Evolutionary conservation across 2,888 invertebrate genomes (phyloP), one percentile per base, ranked within the genome.

Genomic region (Drosophila emarginata): DNA sequence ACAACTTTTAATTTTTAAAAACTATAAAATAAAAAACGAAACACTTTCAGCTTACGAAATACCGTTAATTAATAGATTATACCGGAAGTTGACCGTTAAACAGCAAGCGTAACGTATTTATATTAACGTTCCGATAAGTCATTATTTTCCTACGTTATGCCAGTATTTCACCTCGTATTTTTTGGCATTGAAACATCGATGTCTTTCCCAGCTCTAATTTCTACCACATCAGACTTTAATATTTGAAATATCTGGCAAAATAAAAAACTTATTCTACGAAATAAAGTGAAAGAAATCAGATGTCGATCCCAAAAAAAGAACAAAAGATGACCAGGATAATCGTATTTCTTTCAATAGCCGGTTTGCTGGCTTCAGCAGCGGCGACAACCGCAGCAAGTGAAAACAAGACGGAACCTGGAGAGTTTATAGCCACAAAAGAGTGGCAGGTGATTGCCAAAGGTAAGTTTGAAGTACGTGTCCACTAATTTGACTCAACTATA

Each of bases 371-470:
- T 7, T 39, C n/a, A n/a, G 23, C 4, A 45, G 11, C 15, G 15
- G 40, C 61, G 14, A 53, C 54, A 37, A 52, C 65, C 5, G 12
- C 67, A 1, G 59, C 74, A n/a, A 28, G 50, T 12, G 70, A 72
- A 7, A 79, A 84, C 58, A 83, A 72, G 53, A 71, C 69, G 0
- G 61, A 69, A 50, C 67, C 70, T 0, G 64, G 57, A 4, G 72
- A 77, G 76, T 95, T 95, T 90, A 91, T 94, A 23, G 92, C 95
- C 12, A 94, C 94, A 1, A 90, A 92, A 9, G 94, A 95, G 84
- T 95, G 95, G 95, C 94, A 95, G 90, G 91, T 92, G 69, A 93
- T 95, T 4, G 91, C 92, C 85, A 93, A 94, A 92, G 95, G 95
- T 94, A 90, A 26, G 14, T 12, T 36, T 84, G 79, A 75, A 70